Evolutionary conservation across 2,113 vertebrate genomes (phyloP), one percentile per base, ranked within the genome.

Genomic region (Heterotilapia buettikoferi): DNA sequence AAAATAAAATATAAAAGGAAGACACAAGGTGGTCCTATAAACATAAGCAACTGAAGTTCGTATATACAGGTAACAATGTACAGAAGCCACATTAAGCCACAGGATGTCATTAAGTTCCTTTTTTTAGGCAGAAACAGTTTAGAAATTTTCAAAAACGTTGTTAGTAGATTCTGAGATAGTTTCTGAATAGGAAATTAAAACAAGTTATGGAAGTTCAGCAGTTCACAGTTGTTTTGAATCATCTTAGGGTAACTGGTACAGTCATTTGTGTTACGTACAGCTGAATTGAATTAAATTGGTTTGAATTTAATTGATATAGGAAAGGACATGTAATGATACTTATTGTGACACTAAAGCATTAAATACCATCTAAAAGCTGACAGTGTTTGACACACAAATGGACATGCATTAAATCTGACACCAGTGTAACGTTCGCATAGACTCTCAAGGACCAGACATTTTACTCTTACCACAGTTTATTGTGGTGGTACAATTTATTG

Each of bases 81-180:
- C 52, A 53, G 9, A 53, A 53, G 52, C 9, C n/a, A 53, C 52
- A 53, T 53, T 54, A 54, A 54, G n/a, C n/a, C n/a, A 54, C 52
- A 54, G 0, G 52, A 54, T 54, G 52, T 12, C 52, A 54, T 54
- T 21, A 12, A 54, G 52, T 54, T 21, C 5, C n/a, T 54, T 54
- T 47, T 11, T 54, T 54, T 21, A 54, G 0, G 53, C 10, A 54
- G 53, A 54, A 54, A 54, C n/a, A 54, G 53, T 0, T 54, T 54
- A 21, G 52, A 54, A 54, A 54, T 54, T 54, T 54, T 21, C 52
- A 54, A 54, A 4, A n/a, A 54, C 0, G 3, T 21, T 54, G 52
- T 54, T 54, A 54, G n/a, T 12, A 21, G 52, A 54, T 54, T 0
- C 52, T 21, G 5, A 54, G 52, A 21, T 12, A 21, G 5, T 2